Percentiles rank a stretch among this genome's conserved stretches.
Conservation (phyloP, 2,797 vertebrate species). For the Lepilemur septentrionalis region DNA sequence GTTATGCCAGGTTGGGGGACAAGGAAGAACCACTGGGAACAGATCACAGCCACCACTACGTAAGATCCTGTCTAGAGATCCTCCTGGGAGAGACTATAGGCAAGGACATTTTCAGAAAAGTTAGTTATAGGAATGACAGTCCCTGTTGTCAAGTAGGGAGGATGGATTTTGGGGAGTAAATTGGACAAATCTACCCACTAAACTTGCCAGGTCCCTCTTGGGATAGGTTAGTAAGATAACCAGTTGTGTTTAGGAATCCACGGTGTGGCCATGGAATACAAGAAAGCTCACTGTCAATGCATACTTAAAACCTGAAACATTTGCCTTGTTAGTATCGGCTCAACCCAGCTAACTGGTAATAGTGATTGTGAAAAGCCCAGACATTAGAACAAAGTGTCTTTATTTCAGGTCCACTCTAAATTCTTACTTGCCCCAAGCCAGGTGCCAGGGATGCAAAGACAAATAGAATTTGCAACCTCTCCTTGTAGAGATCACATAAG, state of each 20-base stretch:
- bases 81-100: background rate
- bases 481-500: background rate
- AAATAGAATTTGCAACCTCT: slow-evolving; percentile 25
- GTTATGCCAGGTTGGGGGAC: background rate
- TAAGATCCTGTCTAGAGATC: background rate
- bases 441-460: slow-evolving; percentile 3
- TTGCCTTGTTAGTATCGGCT: background rate
- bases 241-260: background rate
- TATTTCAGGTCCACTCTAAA: slow-evolving; percentile 17
- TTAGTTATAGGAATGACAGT: background rate
- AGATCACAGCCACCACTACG: background rate
- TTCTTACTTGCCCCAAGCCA: background rate
- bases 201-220: background rate
- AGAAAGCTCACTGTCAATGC: background rate
- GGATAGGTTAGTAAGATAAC: background rate
- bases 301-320: background rate
- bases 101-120: background rate
- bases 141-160: background rate
- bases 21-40: background rate
- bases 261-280: background rate
- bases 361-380: background rate
- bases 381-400: background rate
- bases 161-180: background rate
- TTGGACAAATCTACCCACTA: background rate
- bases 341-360: background rate